Base-by-base conservation (phyloP, 2,113 vertebrate species). In the Hymenochirus boettgeri region DNA sequence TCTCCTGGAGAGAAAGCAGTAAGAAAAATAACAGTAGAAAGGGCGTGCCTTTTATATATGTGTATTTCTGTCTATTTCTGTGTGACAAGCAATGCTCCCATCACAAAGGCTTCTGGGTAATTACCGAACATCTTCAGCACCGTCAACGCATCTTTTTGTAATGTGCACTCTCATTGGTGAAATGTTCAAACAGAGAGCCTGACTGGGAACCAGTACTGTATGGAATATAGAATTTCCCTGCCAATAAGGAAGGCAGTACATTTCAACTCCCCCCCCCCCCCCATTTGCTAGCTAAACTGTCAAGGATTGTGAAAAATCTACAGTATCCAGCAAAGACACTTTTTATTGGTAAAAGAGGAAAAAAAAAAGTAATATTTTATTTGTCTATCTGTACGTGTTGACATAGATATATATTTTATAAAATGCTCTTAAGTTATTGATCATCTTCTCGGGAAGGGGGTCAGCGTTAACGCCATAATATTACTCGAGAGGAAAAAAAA, bases 351-450 rank as follows among this genome's bases (percentile, higher is more conserved):
- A 50, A 57, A 57, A 65, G n/a, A n/a, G n/a, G n/a, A 48, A 19
- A 56, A 62, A 57, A 51, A 50, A 65, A 31, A 47, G 45, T 66
- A 66, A 66, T 65, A 65, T 66, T 66, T 66, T 66, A 58, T 57
- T 58, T 45, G 29, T 67, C 27, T 57, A 48, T 65, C 27, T 57
- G 35, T 65, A 35, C 22, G 42, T 59, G 56, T 50, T 27, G 26
- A 59, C 46, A 52, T 67, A 67, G 56, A 67, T 58, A 67, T 66
- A 66, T 35, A 27, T 12, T 33, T 9, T 35, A 42, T 64, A 63
- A 67, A 67, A 67, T 52, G 46, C 46, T 45, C 45, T 53, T 67
- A 60, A 59, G 52, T 67, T 67, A 67, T 67, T 58, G 56, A 50
- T 39, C 46, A 31, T 27, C 45, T n/a, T 51, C 57, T 31, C 47